A percentile compares a stretch with the other conserved stretches of the same genome.
These are phyloP conservation scores for Leptocoma aspasia DNA, from an alignment of 2,113 vertebrate species.

Conservation along the genomic window DNA sequence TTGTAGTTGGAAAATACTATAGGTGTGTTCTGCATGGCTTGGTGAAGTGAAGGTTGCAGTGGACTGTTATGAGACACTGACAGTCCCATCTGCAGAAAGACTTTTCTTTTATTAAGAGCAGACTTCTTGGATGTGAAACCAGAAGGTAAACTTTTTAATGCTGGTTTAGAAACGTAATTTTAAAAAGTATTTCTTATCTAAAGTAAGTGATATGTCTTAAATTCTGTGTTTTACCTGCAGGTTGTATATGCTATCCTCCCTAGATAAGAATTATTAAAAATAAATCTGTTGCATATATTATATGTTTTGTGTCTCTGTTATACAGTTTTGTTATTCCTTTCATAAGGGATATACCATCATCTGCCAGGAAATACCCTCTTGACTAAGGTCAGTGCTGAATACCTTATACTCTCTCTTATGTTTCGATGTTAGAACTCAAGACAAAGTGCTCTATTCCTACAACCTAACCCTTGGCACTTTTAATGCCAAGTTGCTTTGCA, in stretches of 20 bases:
- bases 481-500: neutral
- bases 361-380: neutral
- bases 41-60: neutral
- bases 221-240: neutral
- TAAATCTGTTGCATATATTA: neutral
- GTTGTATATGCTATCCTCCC: neutral
- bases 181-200: neutral
- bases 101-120: neutral
- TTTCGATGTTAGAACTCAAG: neutral
- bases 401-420: neutral
- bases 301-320: neutral
- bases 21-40: neutral
- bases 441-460: neutral
- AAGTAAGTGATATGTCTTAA: neutral
- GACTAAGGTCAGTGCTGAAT: neutral
- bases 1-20: neutral
- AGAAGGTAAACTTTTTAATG: neutral
- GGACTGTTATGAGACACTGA: neutral
- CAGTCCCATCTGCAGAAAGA: neutral
- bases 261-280: neutral
- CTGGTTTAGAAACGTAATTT: neutral
- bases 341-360: neutral
- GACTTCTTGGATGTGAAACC: neutral
- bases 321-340: neutral
- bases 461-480: neutral